Evolutionary conservation across 2,113 vertebrate species (phyloP).

Genomic region (Malurus elegans): DNA sequence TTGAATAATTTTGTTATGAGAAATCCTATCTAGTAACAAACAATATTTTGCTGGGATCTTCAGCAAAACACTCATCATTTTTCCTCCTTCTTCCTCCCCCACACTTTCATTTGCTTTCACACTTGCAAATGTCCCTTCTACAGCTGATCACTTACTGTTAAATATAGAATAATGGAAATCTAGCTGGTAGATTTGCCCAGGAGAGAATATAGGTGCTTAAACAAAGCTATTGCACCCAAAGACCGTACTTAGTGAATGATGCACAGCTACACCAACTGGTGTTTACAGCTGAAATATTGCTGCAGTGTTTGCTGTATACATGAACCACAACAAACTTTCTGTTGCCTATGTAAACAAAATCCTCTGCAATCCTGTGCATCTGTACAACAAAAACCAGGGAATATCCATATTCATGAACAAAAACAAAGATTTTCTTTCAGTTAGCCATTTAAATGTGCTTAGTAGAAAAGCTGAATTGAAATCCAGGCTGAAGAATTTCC

Average conservation of each 20-base stretch:
- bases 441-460: background rate
- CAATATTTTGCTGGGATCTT: constrained; percentile 29
- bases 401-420: background rate
- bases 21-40: background rate
- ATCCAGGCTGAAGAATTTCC: background rate
- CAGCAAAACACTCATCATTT: background rate
- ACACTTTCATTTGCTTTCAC: constrained; percentile 26
- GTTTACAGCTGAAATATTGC: constrained; percentile 32
- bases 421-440: background rate
- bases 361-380: background rate
- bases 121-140: constrained; percentile 29
- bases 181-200: background rate
- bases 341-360: constrained; percentile 19
- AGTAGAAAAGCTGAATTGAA: background rate
- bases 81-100: background rate
- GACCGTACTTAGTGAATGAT: background rate
- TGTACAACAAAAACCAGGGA: background rate
- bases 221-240: background rate
- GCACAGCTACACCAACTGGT: constrained; percentile 12
- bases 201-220: background rate
- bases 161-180: background rate
- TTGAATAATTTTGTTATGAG: background rate
- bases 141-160: constrained; percentile 19
- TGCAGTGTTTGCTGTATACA: background rate
- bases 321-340: constrained; percentile 15